phyloP scores from a whole-genome alignment of 2,888 invertebrate species.

The Campoplex nolae region DNA sequence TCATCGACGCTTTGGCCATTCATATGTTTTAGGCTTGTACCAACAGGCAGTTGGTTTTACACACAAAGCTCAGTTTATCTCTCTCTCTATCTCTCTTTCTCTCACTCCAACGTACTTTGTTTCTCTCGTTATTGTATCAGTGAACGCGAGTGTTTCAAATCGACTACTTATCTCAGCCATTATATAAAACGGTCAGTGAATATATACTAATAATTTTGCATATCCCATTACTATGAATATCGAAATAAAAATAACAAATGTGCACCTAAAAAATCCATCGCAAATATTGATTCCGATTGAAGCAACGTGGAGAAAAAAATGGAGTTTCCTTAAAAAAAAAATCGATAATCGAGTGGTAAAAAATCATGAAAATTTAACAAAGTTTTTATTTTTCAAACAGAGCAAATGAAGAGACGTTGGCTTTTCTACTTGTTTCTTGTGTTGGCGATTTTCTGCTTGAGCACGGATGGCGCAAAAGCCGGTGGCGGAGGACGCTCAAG shows the following conservation, averaged over 20 bases:
- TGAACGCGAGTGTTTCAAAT: conserved; percentile 63
- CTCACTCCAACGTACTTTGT: conserved; percentile 7
- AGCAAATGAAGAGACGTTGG: conserved; percentile 75
- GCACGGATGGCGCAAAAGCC: conserved; percentile 75
- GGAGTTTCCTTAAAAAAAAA: not conserved
- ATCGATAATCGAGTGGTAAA: not conserved
- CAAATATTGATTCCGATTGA: not conserved
- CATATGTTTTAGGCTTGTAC: conserved; percentile 80
- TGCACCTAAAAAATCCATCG: not conserved
- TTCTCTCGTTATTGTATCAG: conserved; percentile 45
- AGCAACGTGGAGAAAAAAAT: not conserved
- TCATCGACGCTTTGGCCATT: conserved; percentile 77
- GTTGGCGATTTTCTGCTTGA: conserved; percentile 72
- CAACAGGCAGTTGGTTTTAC: conserved; percentile 57
- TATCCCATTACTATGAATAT: conserved; percentile 46
- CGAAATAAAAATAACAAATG: not conserved
- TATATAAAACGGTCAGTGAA: conserved; percentile 68
- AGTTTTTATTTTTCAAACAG: conserved; percentile 45
- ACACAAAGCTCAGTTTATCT: conserved; percentile 30
- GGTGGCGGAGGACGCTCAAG: conserved; percentile 74
- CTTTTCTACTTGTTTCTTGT: conserved; percentile 71
- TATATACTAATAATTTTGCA: conserved; percentile 56
- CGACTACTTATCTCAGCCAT: conserved; percentile 58
- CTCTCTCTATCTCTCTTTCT: conserved; percentile 40
- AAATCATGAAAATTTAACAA: conserved; percentile 7